Evolutionary conservation across 2,888 invertebrate genomes (phyloP), one percentile per base, ranked within the genome.

Genomic region (Alloplasta piceator): DNA sequence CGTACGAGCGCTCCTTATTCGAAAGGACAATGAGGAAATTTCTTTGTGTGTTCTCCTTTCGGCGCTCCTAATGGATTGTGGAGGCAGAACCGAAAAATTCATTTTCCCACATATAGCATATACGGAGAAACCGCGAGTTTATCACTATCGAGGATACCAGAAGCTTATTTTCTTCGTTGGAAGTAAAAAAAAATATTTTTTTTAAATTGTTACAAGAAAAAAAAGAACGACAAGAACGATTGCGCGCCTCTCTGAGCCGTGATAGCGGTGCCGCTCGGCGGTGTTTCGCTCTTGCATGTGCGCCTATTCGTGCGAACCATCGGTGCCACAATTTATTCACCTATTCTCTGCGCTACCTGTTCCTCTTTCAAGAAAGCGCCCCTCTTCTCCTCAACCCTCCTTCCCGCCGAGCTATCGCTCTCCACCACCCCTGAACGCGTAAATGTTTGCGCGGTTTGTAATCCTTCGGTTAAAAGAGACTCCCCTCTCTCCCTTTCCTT

Each of bases 311-410:
- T 81, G 82, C 84, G 81, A 84, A 84, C 79, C 66, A 64, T 14
- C 71, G 60, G 72, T 80, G 73, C 79, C 79, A 82, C 79, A 82
- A 82, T 84, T 84, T 82, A 84, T 84, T 83, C 79, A 78, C 74
- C 83, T 81, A 83, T 83, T 83, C 83, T 83, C 74, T 63, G 67
- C 74, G 78, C 73, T 81, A 81, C 80, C 73, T 74, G 80, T 77
- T 81, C 68, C 60, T 68, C 52, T 70, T 63, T 60, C 12, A 6
- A 12, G 43, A 73, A 50, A 76, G 26, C 9, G 9, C 64, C 26
- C 63, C 50, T 6, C 43, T n/a, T n/a, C n/a, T n/a, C n/a, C n/a
- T n/a, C n/a, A n/a, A n/a, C n/a, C n/a, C n/a, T n/a, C n/a, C n/a
- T n/a, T n/a, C n/a, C n/a, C n/a, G n/a, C n/a, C n/a, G n/a, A n/a